Evolutionary conservation across 2,797 vertebrate genomes (phyloP).

Genomic region (Clamator glandarius): DNA sequence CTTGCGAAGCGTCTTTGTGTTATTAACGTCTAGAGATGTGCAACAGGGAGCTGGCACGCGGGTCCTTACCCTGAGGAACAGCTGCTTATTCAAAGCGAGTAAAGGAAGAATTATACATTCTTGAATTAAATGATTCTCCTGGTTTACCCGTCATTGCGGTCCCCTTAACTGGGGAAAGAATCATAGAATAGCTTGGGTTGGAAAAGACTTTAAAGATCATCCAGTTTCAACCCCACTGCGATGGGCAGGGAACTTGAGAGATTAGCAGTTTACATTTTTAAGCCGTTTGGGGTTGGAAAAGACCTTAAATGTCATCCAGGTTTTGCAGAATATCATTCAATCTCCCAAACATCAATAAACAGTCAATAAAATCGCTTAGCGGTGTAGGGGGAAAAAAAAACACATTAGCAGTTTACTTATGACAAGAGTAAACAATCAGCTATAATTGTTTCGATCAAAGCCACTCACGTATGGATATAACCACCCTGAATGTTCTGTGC

Average conservation of each 20-base stretch:
- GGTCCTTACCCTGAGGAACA: background rate
- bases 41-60: background rate
- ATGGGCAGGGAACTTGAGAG: background rate
- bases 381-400: background rate
- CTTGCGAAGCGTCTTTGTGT: background rate
- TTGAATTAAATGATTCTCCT: background rate
- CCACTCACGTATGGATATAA: fast-evolving
- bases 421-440: background rate
- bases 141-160: background rate
- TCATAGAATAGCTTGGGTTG: no score
- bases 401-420: background rate
- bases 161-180: background rate
- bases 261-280: background rate
- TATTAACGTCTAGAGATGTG: background rate
- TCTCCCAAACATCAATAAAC: background rate
- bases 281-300: background rate
- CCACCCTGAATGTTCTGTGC: background rate
- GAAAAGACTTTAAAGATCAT: no score
- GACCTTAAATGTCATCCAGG: no score
- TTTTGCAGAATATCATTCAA: background rate
- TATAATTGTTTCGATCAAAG: background rate
- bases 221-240: no score
- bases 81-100: background rate
- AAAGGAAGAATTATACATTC: background rate
- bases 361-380: background rate